A percentile compares a stretch with the other conserved stretches of the same genome.
These are phyloP conservation scores for Bolinopsis microptera DNA, from an alignment of 37 sponge, comb jelly and placozoan species.

Conservation along the genomic window DNA sequence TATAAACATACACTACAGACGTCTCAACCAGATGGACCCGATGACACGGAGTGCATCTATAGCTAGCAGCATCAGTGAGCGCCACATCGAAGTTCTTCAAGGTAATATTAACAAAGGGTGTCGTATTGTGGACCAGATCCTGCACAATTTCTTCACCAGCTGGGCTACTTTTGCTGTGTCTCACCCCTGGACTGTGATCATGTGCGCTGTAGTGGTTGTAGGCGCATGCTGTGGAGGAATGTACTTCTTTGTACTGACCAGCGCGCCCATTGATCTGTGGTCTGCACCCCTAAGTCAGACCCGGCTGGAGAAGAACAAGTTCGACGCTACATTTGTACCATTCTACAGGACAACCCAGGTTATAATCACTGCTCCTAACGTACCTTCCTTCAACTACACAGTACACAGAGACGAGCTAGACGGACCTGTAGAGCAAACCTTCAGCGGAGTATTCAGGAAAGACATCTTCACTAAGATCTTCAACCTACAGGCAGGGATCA, in stretches of 20 bases:
- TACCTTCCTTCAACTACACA: constrained; percentile 40
- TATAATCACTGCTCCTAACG: constrained; percentile 73
- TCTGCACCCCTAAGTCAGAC: constrained; percentile 84
- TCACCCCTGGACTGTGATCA: constrained; percentile 50
- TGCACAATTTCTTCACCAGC: neutral
- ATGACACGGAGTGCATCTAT: constrained; percentile 47
- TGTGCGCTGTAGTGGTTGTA: constrained; percentile 66
- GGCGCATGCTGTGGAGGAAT: constrained; percentile 70
- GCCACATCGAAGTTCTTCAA: neutral
- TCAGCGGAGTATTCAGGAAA: constrained; percentile 1
- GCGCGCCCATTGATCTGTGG: constrained; percentile 95
- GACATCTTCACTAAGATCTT: constrained; percentile 40
- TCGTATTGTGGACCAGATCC: neutral
- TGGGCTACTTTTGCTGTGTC: constrained; percentile 47
- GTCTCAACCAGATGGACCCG: constrained; percentile 20
- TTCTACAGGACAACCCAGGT: constrained; percentile 95
- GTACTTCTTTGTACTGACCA: constrained; percentile 76
- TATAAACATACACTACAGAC: constrained; percentile 42
- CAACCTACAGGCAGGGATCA: neutral
- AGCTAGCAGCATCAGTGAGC: constrained; percentile 55
- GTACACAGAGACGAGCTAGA: constrained; percentile 15
- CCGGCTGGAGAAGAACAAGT: constrained; percentile 89
- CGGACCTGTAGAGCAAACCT: neutral
- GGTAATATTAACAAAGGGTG: constrained; percentile 41
- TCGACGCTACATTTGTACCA: constrained; percentile 85